Percentiles rank a stretch among this genome's conserved stretches.
phyloP scores from a whole-genome alignment of 1,140 invertebrate genomes.

The Drosophila santomea region DNA sequence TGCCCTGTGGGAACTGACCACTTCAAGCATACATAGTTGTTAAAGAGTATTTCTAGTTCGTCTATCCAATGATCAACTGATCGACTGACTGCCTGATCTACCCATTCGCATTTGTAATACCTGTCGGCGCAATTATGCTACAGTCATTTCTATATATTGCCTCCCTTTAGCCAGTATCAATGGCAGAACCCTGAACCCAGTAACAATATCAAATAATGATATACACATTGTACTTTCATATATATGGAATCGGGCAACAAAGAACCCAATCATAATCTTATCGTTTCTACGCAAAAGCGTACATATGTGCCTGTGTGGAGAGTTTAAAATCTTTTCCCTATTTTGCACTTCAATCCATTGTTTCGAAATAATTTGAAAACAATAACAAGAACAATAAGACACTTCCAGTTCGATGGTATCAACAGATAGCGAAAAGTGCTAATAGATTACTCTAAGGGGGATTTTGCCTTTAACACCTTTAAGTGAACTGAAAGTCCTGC shows the following conservation, averaged over 20 bases:
- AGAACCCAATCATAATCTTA: constrained; percentile 41
- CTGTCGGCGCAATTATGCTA: constrained; percentile 5
- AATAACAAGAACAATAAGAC: constrained; percentile 14
- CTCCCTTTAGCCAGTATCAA: not conserved
- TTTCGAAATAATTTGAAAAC: constrained; percentile 34
- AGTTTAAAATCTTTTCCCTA: constrained; percentile 30
- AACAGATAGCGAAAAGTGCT: constrained; percentile 27
- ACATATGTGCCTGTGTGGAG: constrained; percentile 1
- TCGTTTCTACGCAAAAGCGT: not conserved
- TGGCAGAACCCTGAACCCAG: not conserved
- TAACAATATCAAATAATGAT: constrained; percentile 5
- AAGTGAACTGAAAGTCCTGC: not conserved
- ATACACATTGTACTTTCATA: constrained; percentile 1
- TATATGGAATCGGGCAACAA: constrained; percentile 23
- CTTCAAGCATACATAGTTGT: not conserved
- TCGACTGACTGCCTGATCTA: too few species aligned
- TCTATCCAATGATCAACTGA: too few species aligned
- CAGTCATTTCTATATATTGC: constrained; percentile 22
- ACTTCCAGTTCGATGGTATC: constrained; percentile 30
- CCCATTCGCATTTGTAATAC: constrained; percentile 2
- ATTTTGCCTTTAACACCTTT: constrained; percentile 5
- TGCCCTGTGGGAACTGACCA: too few species aligned
- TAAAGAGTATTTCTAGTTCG: not conserved
- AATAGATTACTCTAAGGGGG: constrained; percentile 32
- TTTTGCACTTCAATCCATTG: constrained; percentile 24